Percentiles rank a stretch among this genome's conserved stretches.
Conservation (phyloP, 92 coral and sea anemone genomes). For the Porites evermanni region DNA sequence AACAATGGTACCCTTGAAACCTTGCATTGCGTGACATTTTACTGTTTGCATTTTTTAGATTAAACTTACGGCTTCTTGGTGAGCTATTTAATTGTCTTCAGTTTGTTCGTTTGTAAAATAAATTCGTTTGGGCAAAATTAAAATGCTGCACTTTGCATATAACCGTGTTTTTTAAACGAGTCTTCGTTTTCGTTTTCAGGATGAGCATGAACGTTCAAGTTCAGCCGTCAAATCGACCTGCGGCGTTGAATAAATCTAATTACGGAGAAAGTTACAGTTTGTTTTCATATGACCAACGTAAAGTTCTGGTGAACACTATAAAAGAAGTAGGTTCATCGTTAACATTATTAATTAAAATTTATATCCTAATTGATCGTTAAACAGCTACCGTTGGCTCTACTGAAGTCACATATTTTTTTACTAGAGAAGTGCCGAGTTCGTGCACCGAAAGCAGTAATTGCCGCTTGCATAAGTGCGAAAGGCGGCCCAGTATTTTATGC, state of each 20-base stretch:
- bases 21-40: slow-evolving; percentile 15
- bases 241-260: no score
- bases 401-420: neutral
- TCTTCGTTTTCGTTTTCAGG: no score
- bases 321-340: neutral
- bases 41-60: slow-evolving; percentile 11
- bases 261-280: neutral
- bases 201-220: no score
- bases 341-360: slow-evolving; percentile 3
- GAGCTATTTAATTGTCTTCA: no score
- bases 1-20: slow-evolving; percentile 11
- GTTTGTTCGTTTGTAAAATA: no score
- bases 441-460: neutral
- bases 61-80: neutral
- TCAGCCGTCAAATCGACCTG: no score
- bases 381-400: slow-evolving; percentile 10
- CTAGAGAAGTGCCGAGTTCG: neutral
- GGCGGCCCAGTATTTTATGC: slow-evolving; percentile 10
- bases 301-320: neutral
- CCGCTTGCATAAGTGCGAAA: neutral
- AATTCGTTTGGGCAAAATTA: no score
- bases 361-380: neutral
- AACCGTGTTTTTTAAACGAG: no score
- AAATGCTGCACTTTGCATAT: no score
- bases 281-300: slow-evolving; percentile 4